These are phyloP conservation scores for Ctenomys sociabilis DNA, from an alignment of 2,113 vertebrate genomes.

Conservation along the genomic window DNA sequence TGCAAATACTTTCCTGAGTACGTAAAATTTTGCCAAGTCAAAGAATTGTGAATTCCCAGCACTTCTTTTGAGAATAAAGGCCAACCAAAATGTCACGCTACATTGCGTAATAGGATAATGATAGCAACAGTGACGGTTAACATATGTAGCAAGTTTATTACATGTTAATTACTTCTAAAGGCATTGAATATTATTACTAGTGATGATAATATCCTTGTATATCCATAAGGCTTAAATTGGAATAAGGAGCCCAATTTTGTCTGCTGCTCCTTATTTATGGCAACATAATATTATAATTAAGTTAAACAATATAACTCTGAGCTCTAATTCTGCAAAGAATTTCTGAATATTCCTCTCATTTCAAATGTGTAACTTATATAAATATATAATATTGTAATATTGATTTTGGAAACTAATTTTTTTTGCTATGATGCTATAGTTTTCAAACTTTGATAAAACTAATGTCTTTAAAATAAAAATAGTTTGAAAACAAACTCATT, in stretches of 20 bases:
- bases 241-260: conserved; percentile 6
- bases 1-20: conserved; percentile 32
- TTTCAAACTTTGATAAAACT: conserved; percentile 1
- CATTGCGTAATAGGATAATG: not conserved
- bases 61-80: not conserved
- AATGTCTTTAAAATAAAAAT: conserved; percentile 20
- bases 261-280: not conserved
- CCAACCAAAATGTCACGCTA: not conserved
- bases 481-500: not conserved
- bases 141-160: not conserved
- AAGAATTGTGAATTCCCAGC: not conserved
- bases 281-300: not conserved
- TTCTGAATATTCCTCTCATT: conserved; percentile 53
- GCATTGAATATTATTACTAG: not conserved
- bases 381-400: not conserved
- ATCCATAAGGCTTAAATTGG: not conserved
- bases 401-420: conserved; percentile 19
- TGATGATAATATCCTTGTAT: conserved; percentile 19
- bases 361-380: not conserved
- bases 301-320: not conserved
- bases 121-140: not conserved
- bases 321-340: conserved; percentile 44
- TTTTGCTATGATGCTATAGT: not conserved
- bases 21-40: conserved; percentile 19
- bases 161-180: not conserved